phyloP scores from a whole-genome alignment of 2,113 vertebrate species.

The Mohoua ochrocephala region DNA sequence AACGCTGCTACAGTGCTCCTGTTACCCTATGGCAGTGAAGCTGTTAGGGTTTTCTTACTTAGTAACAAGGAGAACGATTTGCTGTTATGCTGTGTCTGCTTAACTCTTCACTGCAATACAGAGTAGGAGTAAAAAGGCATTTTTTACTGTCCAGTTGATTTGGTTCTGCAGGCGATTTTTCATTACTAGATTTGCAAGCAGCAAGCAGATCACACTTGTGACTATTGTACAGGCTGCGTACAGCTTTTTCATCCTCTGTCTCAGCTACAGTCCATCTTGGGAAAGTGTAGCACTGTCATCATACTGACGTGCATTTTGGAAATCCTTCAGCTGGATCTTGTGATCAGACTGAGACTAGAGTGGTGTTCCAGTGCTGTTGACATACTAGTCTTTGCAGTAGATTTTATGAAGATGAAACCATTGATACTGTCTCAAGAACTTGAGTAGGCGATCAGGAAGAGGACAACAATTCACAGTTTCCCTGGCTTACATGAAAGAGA shows the following conservation, averaged over 20 bases:
- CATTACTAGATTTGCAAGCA: background rate
- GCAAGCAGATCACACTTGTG: background rate
- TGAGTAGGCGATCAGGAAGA: background rate
- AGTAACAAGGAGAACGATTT: background rate
- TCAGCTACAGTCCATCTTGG: background rate
- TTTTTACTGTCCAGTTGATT: background rate
- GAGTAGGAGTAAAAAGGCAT: background rate
- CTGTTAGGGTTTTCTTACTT: background rate
- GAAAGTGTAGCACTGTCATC: background rate
- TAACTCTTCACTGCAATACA: background rate
- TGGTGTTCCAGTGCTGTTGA: background rate
- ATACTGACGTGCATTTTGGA: background rate
- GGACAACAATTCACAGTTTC: background rate
- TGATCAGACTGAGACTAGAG: background rate
- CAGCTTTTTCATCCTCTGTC: background rate
- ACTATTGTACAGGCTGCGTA: background rate
- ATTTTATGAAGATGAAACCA: background rate
- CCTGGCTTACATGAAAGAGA: background rate
- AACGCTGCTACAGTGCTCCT: background rate
- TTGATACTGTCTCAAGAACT: background rate
- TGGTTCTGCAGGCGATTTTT: background rate
- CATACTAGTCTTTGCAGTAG: background rate
- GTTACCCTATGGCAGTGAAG: background rate
- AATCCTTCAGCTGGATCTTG: background rate
- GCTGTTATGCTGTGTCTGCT: background rate